These are phyloP conservation scores for Garrulus glandarius DNA, from an alignment of 2,797 vertebrate species.

Conservation along the genomic window DNA sequence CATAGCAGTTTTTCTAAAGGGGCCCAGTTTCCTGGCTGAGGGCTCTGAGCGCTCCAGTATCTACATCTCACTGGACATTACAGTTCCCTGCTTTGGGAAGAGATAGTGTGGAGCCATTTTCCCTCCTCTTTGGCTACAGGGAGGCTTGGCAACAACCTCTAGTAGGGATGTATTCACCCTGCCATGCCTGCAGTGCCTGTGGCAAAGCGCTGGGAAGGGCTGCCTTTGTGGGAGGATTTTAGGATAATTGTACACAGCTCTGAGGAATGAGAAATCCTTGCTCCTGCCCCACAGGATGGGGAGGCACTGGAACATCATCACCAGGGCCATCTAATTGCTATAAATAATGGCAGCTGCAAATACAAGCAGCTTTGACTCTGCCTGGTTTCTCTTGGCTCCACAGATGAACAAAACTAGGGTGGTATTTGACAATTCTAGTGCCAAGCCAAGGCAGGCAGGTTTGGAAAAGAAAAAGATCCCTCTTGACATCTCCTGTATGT, in stretches of 20 bases:
- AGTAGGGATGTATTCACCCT: background rate
- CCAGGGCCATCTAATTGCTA: background rate
- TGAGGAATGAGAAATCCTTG: background rate
- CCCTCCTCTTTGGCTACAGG: background rate
- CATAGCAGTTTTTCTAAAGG: background rate
- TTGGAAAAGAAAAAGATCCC: background rate
- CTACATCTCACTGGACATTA: background rate
- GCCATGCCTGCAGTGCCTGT: background rate
- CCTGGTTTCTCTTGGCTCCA: background rate
- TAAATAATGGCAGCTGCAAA: background rate
- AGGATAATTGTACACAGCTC: background rate
- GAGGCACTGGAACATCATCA: background rate
- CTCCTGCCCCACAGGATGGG: background rate
- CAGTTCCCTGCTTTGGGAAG: background rate
- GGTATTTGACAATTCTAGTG: background rate
- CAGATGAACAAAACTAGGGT: background rate
- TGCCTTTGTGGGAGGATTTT: background rate
- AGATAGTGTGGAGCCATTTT: fast-evolving
- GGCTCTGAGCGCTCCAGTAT: background rate
- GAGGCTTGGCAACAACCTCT: background rate
- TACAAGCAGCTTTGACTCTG: background rate
- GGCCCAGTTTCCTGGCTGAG: background rate
- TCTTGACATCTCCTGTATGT: background rate
- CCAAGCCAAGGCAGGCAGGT: background rate
- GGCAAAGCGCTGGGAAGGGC: background rate